Evolutionary conservation across 2,113 vertebrate species (phyloP).

Genomic region (Callipepla squamata): DNA sequence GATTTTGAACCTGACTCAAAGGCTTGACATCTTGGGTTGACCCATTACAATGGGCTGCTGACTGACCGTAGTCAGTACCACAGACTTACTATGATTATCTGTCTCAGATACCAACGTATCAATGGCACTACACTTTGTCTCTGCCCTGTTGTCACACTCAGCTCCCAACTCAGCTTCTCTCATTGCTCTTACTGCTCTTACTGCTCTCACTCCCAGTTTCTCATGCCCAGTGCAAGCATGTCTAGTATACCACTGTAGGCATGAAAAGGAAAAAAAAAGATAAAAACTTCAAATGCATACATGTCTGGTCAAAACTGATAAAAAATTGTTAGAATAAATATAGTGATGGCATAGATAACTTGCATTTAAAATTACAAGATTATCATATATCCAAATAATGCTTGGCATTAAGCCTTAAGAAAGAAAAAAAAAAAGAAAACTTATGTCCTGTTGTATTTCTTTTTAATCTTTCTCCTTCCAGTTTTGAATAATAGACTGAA

Average conservation of each 20-base stretch:
- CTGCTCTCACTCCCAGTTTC: background rate
- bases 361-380: background rate
- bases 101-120: rapidly evolving
- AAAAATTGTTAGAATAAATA: background rate
- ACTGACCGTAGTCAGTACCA: background rate
- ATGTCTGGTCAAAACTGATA: background rate
- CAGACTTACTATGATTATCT: background rate
- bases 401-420: background rate
- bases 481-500: background rate
- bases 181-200: background rate
- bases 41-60: background rate
- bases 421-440: background rate
- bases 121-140: rapidly evolving
- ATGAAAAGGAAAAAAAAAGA: no score
- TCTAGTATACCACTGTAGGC: background rate
- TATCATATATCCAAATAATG: background rate
- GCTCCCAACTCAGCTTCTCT: rapidly evolving
- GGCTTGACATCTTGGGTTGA: background rate
- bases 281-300: background rate
- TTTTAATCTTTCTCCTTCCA: background rate
- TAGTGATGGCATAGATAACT: background rate
- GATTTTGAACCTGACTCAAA: background rate
- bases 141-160: background rate
- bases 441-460: background rate
- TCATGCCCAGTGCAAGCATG: background rate